Evolutionary conservation across 2,888 invertebrate species (phyloP), one percentile per base, ranked within the genome.

Genomic region (Synanthedon andrenaeformis): DNA sequence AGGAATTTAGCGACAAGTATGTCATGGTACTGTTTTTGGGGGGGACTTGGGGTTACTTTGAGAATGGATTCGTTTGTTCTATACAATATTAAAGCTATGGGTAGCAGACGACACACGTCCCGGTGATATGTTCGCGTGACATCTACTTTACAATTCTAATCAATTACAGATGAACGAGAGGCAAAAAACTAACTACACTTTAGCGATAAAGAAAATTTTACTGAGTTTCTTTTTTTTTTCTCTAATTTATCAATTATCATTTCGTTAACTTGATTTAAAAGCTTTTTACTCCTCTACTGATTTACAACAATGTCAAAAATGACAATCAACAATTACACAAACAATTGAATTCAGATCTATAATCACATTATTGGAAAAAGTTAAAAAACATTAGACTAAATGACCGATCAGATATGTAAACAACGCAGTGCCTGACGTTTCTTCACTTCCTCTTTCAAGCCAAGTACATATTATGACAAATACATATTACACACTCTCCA

Each of bases 71-170:
- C 45, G 58, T 60, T 63, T 64, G 64, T 61, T 61, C 60, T 67
- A 74, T 67, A 67, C 64, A 66, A 72, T 68, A 76, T 81, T 81
- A 82, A 82, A 81, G 82, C 81, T 82, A 72, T 76, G 62, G 23
- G 62, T 70, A 62, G 67, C 63, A 67, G 70, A 69, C 72, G 69
- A 66, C 67, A 66, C 67, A 56, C 53, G 53, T 58, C 54, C 54
- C 55, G 53, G 58, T 72, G 71, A 72, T 72, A 72, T 69, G 72
- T 71, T 57, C 55, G 60, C 57, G 55, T 56, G 45, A 13, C 45
- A 45, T 8, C 14, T 6, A n/a, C 45, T 45, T n/a, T 14, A 14
- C 45, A 45, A 45, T 14, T 45, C 14, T 14, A 12, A 12, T 14
- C 14, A 14, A 45, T 35, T 35, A 35, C 8, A 35, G 35, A 28